Base-by-base conservation (phyloP, 2,888 invertebrate species). In the Tenthredo scrophulariae region DNA sequence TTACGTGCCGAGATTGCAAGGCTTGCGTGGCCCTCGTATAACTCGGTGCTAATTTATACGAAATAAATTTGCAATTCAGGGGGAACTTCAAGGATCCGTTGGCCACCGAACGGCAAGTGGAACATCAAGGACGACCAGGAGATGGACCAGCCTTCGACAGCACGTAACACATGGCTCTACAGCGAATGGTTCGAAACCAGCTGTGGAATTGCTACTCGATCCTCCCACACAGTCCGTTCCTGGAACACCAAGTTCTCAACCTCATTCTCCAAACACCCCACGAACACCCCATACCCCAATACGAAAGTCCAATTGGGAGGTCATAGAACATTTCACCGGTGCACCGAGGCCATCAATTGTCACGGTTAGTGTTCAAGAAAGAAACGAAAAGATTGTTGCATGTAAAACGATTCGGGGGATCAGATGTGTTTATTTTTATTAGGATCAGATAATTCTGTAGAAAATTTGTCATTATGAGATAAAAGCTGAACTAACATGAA, bases 281-380 rank as follows among this genome's bases (percentile, higher is more conserved):
- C 91, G 89, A 85, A 93, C 93, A 7, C 92, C 95, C 29, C 95
- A 96, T 72, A 95, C 95, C 29, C 95, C 95, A 2, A 95, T 96
- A 3, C 96, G 96, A 93, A 97, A 97, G 93, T 97, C 97, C 90
- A 97, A 98, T 94, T 98, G 97, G 97, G 97, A 97, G 93, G 97
- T 98, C 89, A 97, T 98, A 90, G 97, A 98, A 93, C 97, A 98
- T 94, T 97, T 97, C 94, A 96, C 96, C 86, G 94, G 95, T 80
- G 95, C 94, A 87, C 95, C 95, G 43, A 95, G 91, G 88, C 95
- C 95, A 88, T 96, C 95, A 91, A 94, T 96, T 88, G 95, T 96
- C 90, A 95, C 95, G 92, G 96, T 96, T 93, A 95, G 95, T 91
- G 40, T 75, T 75, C 26, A 43, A 40, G 15, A 43, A 29, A 43